Base-by-base conservation (phyloP, 2,797 vertebrate species). In the Crenichthys baileyi region DNA sequence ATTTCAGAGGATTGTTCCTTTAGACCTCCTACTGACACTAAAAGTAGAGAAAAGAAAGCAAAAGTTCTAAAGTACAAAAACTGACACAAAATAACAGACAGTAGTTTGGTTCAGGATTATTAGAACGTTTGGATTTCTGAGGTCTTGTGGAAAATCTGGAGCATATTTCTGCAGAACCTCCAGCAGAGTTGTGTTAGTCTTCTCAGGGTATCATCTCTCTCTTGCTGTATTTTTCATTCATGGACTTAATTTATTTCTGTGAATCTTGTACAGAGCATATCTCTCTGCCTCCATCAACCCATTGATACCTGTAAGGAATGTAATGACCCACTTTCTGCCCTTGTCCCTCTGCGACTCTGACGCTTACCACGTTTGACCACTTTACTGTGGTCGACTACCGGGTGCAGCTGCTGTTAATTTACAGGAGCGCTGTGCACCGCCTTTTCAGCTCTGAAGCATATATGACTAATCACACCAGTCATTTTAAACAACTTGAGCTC, bases 401-500 rank as follows among this genome's bases (percentile, higher is more conserved):
- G 92, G 89, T 90, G 90, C 93, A 95, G 92, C 94, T 94, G 92
- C 93, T 94, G 93, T 94, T 95, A 94, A 95, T 96, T 95, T 95
- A 92, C 91, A 87, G 87, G 86, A 92, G 91, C 91, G 75, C 76
- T 68, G 81, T 79, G 81, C 82, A 80, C 87, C 77, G 71, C 83
- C 86, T 92, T 90, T 91, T 85, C 80, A 83, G 92, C 93, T 94
- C 92, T 81, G 85, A 89, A 88, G 90, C 93, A 93, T 92, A 95
- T 92, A 95, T 96, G 95, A 96, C 95, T 96, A 95, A 96, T 96
- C 95, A 94, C 95, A 93, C 87, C 91, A 92, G 95, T 94, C 95
- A 94, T 94, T 96, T 96, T 94, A 95, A 96, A 96, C 94, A 95
- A 95, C 94, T 94, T 91, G 91, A 95, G 91, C 90, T 87, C 92